Conservation (phyloP, 1,140 invertebrate species). For the Lasioglossum baleicum region DNA sequence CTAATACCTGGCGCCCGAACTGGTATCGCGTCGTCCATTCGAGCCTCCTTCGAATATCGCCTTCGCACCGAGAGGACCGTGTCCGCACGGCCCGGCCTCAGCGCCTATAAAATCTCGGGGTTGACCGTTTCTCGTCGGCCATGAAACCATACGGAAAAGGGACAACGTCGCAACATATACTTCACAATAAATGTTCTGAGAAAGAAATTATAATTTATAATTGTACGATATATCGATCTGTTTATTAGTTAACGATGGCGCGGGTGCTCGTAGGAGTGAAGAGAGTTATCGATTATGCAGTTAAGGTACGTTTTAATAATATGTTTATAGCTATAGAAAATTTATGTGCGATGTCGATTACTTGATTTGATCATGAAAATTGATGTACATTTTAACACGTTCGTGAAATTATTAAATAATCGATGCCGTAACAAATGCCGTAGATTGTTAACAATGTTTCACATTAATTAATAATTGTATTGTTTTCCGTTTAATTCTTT, state of each 20-base stretch:
- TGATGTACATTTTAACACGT: background rate
- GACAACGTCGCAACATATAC: no score
- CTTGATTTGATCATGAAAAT: background rate
- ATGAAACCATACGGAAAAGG: no score
- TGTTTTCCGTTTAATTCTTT: background rate
- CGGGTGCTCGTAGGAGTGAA: conserved; percentile 98
- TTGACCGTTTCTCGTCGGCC: no score
- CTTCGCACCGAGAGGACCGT: no score
- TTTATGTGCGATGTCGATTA: background rate
- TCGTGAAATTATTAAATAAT: background rate
- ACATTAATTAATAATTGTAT: background rate
- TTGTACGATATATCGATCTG: conserved; percentile 16
- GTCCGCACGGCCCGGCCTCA: no score
- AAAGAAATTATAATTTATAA: conserved; percentile 1
- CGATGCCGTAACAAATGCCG: background rate
- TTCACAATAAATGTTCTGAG: background rate
- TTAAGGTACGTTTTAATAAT: conserved; percentile 89
- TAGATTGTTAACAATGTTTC: background rate
- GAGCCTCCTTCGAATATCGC: no score
- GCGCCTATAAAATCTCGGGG: no score
- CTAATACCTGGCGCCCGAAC: no score
- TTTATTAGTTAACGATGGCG: conserved; percentile 81
- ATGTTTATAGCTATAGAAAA: background rate
- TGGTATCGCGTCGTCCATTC: no score
- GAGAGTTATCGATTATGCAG: conserved; percentile 99